Evolutionary conservation across 92 coral and sea anemone species (phyloP).

Genomic region (Umimayanthus kanabou): DNA sequence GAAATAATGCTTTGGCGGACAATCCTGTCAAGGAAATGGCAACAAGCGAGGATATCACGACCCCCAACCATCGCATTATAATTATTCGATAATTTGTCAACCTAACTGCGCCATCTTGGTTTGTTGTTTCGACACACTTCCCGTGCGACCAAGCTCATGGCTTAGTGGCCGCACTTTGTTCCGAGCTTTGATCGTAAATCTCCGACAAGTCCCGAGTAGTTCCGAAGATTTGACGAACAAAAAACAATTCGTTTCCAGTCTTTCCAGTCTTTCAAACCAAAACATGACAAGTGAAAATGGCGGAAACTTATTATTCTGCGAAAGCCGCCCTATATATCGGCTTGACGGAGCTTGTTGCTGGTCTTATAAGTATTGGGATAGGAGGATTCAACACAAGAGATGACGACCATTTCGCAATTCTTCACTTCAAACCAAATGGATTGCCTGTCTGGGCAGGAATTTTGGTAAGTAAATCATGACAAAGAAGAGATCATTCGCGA

Average conservation of each 20-base stretch:
- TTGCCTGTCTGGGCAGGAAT: conserved; percentile 89
- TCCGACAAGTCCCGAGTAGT: neutral
- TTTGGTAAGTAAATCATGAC: conserved; percentile 54
- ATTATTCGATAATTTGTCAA: conserved; percentile 18
- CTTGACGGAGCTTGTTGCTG: conserved; percentile 65
- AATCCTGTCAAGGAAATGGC: conserved; percentile 73
- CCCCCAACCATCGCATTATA: conserved; percentile 65
- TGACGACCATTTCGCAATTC: conserved; percentile 73
- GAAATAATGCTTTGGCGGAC: conserved; percentile 58
- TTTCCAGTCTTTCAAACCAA: too few species aligned
- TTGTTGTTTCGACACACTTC: conserved; percentile 36
- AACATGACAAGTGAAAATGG: conserved; percentile 58
- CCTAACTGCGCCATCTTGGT: conserved; percentile 69
- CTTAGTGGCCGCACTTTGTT: conserved; percentile 21
- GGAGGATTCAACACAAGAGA: conserved; percentile 82
- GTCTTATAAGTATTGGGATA: conserved; percentile 75
- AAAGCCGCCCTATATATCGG: conserved; percentile 77
- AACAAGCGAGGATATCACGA: conserved; percentile 49
- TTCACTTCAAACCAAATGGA: conserved; percentile 77
- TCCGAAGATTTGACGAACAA: neutral
- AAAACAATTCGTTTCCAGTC: conserved; percentile 16
- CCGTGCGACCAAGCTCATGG: conserved; percentile 52
- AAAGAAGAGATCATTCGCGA: neutral
- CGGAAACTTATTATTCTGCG: conserved; percentile 67
- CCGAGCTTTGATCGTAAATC: neutral